Evolutionary conservation across 2,797 vertebrate species (phyloP), one percentile per base, ranked within the genome.

Genomic region (Prunella strophiata): DNA sequence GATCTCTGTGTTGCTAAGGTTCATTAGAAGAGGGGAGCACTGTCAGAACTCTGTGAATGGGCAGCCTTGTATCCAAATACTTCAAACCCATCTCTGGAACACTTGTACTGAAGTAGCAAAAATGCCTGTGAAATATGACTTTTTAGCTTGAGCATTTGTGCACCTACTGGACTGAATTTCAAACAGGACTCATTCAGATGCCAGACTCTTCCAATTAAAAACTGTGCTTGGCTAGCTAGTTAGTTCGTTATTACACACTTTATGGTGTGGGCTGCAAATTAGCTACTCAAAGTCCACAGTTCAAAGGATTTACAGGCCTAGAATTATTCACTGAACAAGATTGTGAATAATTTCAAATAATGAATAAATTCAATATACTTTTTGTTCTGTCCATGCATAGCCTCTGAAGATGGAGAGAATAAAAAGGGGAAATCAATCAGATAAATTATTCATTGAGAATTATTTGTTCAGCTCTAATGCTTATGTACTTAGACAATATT

Each of bases 401-500:
- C 61, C 40, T 96, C 93, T 94, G 85, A 95, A 97, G 92, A 94
- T 48, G 32, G 76, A 96, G 71, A 93, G 93, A 94, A 95, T 93
- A 95, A 95, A 94, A 96, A 94, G 62, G 85, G 79, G 92, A 96
- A 97, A 96, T 96, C 96, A 97, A 96, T 97, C 95, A 97, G 94
- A 96, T 97, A 96, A 96, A 96, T 97, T 96, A 97, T 97, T 97
- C 94, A 96, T 96, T 0, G 73, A 92, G 96, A 96, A 97, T 97
- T 96, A 97, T 97, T 97, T 97, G 96, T 96, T 97, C 96, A 95
- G 94, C 94, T 96, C 94, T 96, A 95, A 96, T 93, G 95, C 94
- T 94, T 97, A 95, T 95, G 94, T 94, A 94, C 96, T 96, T 96
- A 97, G 88, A 96, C 96, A 97, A 97, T 97, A 97, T 97, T 97